These are phyloP conservation scores for Pegoplata infirma DNA, from an alignment of 2,888 invertebrate genomes.

Conservation along the genomic window DNA sequence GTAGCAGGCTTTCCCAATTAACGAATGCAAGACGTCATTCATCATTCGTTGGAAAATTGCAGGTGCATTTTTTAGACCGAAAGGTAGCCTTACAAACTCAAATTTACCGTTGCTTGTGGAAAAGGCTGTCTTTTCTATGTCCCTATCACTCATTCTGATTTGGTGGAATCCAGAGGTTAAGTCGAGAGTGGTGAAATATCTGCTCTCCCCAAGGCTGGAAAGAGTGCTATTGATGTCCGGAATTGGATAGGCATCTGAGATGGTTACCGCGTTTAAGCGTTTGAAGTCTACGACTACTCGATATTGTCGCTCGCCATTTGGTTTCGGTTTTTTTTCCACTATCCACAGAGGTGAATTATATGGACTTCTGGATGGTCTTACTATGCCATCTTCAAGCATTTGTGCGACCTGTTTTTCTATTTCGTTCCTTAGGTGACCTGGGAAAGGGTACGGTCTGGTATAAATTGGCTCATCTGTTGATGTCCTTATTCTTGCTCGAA, in stretches of 20 bases:
- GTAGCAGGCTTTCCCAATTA: neutral
- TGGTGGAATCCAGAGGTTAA: slow-evolving; percentile 16
- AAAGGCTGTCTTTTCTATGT: slow-evolving; percentile 3
- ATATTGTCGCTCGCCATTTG: neutral
- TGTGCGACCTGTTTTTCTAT: slow-evolving; percentile 4
- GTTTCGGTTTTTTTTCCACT: neutral
- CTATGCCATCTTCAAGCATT: slow-evolving; percentile 7
- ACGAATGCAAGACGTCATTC: neutral
- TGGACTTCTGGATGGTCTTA: slow-evolving; percentile 15
- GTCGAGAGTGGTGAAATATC: slow-evolving; percentile 5
- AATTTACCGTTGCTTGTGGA: neutral
- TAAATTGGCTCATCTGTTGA: slow-evolving; percentile 49
- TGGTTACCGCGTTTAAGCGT: neutral
- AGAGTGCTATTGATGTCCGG: slow-evolving; percentile 17
- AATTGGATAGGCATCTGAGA: neutral
- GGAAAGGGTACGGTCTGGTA: slow-evolving; percentile 52
- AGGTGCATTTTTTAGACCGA: neutral
- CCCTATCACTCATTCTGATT: neutral
- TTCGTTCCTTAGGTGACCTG: slow-evolving; percentile 10
- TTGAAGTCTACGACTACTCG: slow-evolving; percentile 6
- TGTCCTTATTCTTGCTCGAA: slow-evolving; percentile 53
- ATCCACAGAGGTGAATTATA: slow-evolving; percentile 22
- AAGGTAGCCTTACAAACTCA: slow-evolving; percentile 3
- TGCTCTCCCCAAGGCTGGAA: neutral
- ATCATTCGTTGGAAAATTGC: slow-evolving; percentile 14